phyloP scores from a whole-genome alignment of 64 coral and sea anemone species.

The Actinia tenebrosa region DNA sequence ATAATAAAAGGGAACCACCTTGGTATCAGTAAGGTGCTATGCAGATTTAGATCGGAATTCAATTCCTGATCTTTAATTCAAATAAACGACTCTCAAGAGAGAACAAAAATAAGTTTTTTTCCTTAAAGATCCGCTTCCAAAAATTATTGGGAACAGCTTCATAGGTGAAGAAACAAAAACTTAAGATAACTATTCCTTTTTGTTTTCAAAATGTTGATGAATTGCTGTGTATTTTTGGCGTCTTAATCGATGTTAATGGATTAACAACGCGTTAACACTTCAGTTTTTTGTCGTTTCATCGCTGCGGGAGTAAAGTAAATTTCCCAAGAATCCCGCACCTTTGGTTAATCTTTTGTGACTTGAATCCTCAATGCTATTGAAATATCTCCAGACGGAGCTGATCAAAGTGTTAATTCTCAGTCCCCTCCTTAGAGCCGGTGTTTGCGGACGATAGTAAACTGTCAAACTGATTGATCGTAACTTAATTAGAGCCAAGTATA shows the following conservation, averaged over 20 bases:
- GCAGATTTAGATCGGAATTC: background rate
- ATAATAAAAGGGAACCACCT: background rate
- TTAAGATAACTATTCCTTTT: background rate
- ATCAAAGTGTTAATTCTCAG: background rate
- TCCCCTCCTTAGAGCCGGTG: background rate
- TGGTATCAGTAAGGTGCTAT: background rate
- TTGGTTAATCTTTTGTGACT: constrained; percentile 5
- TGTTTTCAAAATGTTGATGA: background rate
- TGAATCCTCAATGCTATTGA: background rate
- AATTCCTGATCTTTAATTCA: background rate
- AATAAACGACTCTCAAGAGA: background rate
- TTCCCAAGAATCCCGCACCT: background rate
- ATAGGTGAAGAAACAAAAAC: background rate
- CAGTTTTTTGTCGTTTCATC: background rate
- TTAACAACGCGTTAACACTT: constrained; percentile 9
- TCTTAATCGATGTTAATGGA: background rate
- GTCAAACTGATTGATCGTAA: constrained; percentile 52
- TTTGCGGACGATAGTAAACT: constrained; percentile 17
- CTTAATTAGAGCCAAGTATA: constrained; percentile 50
- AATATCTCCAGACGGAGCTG: background rate
- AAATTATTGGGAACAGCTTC: background rate
- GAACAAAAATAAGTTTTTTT: background rate
- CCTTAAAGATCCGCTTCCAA: background rate
- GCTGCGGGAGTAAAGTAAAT: constrained; percentile 14
- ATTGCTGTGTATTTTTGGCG: background rate